phyloP scores from a whole-genome alignment of 2,113 vertebrate genomes.

The Brachyistius frenatus region DNA sequence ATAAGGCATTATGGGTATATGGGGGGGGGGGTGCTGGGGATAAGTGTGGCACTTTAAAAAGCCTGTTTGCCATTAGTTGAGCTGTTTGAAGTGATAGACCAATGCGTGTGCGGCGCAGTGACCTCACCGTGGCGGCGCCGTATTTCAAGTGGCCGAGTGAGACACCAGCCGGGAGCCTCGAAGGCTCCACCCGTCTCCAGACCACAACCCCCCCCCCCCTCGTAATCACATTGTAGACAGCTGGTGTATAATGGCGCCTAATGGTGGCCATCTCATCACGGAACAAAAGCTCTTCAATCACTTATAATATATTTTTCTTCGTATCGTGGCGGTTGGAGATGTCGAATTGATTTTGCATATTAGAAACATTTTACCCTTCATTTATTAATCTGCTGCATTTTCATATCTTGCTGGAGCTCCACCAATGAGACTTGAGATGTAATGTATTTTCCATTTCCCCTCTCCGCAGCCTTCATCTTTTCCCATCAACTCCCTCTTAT shows the following conservation, averaged over 20 bases:
- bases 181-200: conserved; percentile 26
- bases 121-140: conserved; percentile 45
- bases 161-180: conserved; percentile 26
- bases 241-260: conserved; percentile 36
- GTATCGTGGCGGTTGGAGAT: conserved; percentile 14
- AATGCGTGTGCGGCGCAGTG: background rate
- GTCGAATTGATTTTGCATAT: conserved; percentile 46
- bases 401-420: conserved; percentile 12
- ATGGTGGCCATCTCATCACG: conserved; percentile 47
- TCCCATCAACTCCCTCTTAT: background rate
- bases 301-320: conserved; percentile 31
- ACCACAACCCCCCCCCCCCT: conserved; percentile 6
- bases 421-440: conserved; percentile 32
- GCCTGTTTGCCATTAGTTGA: conserved; percentile 61
- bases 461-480: background rate
- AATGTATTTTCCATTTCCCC: conserved; percentile 29
- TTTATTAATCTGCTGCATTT: conserved; percentile 40
- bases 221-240: conserved; percentile 50
- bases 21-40: conserved; percentile 36
- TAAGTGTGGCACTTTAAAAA: conserved; percentile 74
- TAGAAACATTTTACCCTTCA: conserved; percentile 36
- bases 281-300: conserved; percentile 58
- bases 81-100: conserved; percentile 52
- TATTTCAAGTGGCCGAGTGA: conserved; percentile 29
- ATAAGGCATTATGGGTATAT: conserved; percentile 74